Conservation (phyloP, 2,113 vertebrate genomes). For the Colaptes auratus region DNA sequence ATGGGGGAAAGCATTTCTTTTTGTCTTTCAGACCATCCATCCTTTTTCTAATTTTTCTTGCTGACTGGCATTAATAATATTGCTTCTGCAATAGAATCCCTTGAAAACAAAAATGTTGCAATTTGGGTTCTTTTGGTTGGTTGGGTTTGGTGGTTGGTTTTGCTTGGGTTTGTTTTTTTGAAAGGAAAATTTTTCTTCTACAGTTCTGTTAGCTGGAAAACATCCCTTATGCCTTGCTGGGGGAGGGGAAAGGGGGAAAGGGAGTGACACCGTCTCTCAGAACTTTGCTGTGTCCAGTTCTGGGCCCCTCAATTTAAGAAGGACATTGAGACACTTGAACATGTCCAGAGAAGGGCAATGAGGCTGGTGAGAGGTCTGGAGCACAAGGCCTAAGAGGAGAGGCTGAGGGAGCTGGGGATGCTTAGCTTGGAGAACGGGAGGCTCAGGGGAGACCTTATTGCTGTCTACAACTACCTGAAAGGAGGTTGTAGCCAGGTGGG, state of each 20-base stretch:
- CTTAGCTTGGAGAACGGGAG: too few species aligned
- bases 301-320: too few species aligned
- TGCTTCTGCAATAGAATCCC: constrained; percentile 13
- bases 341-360: too few species aligned
- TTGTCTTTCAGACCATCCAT: constrained; percentile 6
- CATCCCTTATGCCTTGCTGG: background rate
- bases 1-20: constrained; percentile 12
- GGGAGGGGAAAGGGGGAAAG: too few species aligned
- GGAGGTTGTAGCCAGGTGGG: too few species aligned
- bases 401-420: too few species aligned
- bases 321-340: too few species aligned
- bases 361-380: too few species aligned
- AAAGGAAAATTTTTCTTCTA: background rate
- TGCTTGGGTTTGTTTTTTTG: background rate
- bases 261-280: background rate
- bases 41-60: constrained; percentile 40
- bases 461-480: too few species aligned
- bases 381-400: too few species aligned
- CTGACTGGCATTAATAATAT: constrained; percentile 42
- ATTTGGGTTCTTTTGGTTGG: background rate
- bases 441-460: too few species aligned
- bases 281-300: background rate
- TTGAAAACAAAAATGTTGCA: constrained; percentile 39
- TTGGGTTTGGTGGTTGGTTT: too few species aligned
- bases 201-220: background rate